Percentiles rank a stretch among this genome's conserved stretches.
phyloP scores from a whole-genome alignment of 2,888 invertebrate genomes.

The Nasonia oneida region DNA sequence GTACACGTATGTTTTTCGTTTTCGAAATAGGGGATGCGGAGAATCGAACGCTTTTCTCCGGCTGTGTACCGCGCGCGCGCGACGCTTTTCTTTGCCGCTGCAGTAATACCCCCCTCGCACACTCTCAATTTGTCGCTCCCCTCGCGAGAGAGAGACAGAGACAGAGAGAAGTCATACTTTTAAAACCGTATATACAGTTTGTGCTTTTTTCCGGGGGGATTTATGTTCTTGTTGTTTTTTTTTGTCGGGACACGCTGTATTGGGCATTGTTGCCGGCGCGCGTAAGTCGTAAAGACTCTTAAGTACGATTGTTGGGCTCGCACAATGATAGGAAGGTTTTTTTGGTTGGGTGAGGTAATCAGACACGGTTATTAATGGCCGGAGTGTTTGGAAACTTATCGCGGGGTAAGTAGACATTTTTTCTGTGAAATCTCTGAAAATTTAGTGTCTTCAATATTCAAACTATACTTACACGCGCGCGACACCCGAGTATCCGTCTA shows the following conservation, averaged over 20 bases:
- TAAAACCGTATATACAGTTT: conserved; percentile 56
- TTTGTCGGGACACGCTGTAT: conserved; percentile 59
- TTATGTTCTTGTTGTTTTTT: conserved; percentile 63
- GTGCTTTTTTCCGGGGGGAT: conserved; percentile 38
- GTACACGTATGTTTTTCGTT: conserved; percentile 61
- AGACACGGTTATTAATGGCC: conserved; percentile 25
- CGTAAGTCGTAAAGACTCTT: conserved; percentile 53
- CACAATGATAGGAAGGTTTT: conserved; percentile 6
- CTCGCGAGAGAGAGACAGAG: not conserved
- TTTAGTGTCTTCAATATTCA: too few species aligned
- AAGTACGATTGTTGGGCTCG: conserved; percentile 35
- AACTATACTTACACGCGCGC: not conserved
- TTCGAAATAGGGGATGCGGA: conserved; percentile 43
- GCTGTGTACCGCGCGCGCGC: not conserved
- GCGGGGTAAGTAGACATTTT: not conserved
- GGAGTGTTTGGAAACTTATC: conserved; percentile 34
- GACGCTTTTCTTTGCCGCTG: not conserved
- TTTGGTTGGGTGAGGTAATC: conserved; percentile 27
- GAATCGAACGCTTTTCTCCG: conserved; percentile 22
- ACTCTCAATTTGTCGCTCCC: conserved; percentile 43
- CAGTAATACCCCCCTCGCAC: not conserved
- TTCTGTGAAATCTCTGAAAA: not conserved
- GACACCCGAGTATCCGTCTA: conserved; percentile 12
- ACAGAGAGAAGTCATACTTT: conserved; percentile 53
- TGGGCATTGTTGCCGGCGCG: conserved; percentile 52